Percentiles rank a stretch among this genome's conserved stretches.
Evolutionary conservation across 2,797 vertebrate species (phyloP).

Genomic region (Rhinoraja longicauda): DNA sequence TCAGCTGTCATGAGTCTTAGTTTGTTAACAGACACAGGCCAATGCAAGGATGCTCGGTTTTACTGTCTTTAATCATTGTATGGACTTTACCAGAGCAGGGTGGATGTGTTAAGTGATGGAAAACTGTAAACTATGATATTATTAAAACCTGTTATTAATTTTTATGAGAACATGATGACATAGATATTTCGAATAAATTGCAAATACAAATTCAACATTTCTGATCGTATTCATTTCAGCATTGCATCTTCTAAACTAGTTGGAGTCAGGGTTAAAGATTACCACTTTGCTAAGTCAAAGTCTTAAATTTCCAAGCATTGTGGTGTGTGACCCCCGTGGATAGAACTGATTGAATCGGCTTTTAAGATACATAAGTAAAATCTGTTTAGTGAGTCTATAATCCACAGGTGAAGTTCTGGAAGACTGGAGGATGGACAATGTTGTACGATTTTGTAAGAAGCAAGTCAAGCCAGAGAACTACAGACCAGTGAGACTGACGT

Average conservation of each 20-base stretch:
- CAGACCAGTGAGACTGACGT: too few relatives aligned
- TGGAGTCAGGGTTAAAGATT: not conserved
- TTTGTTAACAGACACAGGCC: not conserved
- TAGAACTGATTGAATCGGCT: not conserved
- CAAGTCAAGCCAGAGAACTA: too few relatives aligned
- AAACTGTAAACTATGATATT: not conserved
- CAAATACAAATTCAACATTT: not conserved
- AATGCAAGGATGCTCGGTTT: not conserved
- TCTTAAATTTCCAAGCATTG: not conserved
- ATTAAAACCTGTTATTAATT: not conserved
- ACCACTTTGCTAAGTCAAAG: not conserved
- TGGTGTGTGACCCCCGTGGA: not conserved
- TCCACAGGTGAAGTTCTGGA: too few relatives aligned
- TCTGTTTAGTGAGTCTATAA: too few relatives aligned
- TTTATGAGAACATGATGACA: conserved; percentile 6
- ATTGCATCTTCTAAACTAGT: not conserved
- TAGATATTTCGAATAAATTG: not conserved
- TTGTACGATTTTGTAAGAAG: too few relatives aligned
- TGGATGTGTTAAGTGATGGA: not conserved
- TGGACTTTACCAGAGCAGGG: not conserved
- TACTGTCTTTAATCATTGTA: not conserved
- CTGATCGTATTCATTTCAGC: not conserved
- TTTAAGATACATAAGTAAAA: not conserved
- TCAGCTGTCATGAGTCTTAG: not conserved
- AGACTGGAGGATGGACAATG: too few relatives aligned